Evolutionary conservation across 2,797 vertebrate species (phyloP).

Genomic region (Myotis vivesi): DNA sequence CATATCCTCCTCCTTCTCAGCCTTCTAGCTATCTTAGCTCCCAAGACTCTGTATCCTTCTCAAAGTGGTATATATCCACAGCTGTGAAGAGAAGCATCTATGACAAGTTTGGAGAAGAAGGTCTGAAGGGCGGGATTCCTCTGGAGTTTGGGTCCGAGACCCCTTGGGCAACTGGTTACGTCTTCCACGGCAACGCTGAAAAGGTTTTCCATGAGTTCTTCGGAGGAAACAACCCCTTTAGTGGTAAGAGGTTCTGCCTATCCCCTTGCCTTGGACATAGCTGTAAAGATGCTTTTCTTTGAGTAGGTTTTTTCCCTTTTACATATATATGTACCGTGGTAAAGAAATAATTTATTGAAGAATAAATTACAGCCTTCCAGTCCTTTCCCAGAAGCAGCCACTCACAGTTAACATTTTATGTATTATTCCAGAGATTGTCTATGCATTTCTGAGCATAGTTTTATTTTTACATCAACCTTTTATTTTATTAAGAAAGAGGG

Average conservation of each 20-base stretch:
- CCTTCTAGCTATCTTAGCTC: background rate
- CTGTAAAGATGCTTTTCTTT: background rate
- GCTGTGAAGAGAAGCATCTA: conserved; percentile 93
- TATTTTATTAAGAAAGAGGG: conserved; percentile 11
- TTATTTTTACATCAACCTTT: conserved; percentile 35
- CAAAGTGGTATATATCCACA: conserved; percentile 63
- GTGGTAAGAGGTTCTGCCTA: conserved; percentile 83
- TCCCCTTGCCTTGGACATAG: background rate
- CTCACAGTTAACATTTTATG: background rate
- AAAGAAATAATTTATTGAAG: background rate
- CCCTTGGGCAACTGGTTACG: conserved; percentile 90
- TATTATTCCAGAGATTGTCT: conserved; percentile 2
- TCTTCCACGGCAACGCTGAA: conserved; percentile 91
- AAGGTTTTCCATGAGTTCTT: conserved; percentile 95
- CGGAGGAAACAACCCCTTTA: conserved; percentile 94
- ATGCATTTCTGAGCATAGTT: background rate
- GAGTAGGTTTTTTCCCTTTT: background rate
- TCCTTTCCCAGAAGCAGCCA: background rate
- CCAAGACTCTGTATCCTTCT: background rate
- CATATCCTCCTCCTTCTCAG: background rate
- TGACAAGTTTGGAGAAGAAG: conserved; percentile 95
- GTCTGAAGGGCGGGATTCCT: conserved; percentile 93
- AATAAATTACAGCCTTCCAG: background rate
- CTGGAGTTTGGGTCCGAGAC: conserved; percentile 83
- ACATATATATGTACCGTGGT: background rate